Evolutionary conservation across 2,888 invertebrate species (phyloP), one percentile per base, ranked within the genome.

Genomic region (Notocelia uddmanniana): DNA sequence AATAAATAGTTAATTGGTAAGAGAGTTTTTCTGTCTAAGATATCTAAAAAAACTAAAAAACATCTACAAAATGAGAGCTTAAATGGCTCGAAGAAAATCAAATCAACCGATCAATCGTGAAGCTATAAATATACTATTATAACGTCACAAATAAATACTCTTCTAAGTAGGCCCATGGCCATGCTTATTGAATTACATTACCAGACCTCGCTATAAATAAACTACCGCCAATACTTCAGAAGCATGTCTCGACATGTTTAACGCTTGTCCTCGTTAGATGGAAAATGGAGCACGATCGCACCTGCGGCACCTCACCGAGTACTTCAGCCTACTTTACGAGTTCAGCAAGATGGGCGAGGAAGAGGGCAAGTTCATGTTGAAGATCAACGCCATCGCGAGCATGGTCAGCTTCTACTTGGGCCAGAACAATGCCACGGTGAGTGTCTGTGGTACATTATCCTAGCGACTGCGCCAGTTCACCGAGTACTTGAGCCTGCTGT

Each of bases 291-390:
- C 97, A 48, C 96, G 97, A 78, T 96, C 97, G 34, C 97, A 98
- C 88, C 86, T 98, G 74, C 96, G 97, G 74, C 97, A 98, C 87
- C 92, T 99, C 76, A 97, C 98, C 0, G 99, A 99, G 88, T 98
- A 98, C 89, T 99, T 99, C 88, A 96, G 97, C 50, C 95, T 99
- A 80, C 92, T 99, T 75, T 97, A 98, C 85, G 98, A 99, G 88
- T 98, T 98, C 89, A 98, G 98, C 79, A 97, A 98, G 86, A 97
- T 98, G 97, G 98, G 98, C 0, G 98, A 98, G 76, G 98, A 98
- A 80, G 98, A 99, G 86, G 97, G 97, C 34, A 95, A 96, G 85
- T 99, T 98, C 90, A 93, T 99, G 81, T 94, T 98, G 76, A 95
- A 97, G 31, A 96, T 97, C 70, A 97, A 97, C 83, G 97, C 98